Evolutionary conservation across 2,888 invertebrate genomes (phyloP), one percentile per base, ranked within the genome.

Genomic region (Abrostola triplasia): DNA sequence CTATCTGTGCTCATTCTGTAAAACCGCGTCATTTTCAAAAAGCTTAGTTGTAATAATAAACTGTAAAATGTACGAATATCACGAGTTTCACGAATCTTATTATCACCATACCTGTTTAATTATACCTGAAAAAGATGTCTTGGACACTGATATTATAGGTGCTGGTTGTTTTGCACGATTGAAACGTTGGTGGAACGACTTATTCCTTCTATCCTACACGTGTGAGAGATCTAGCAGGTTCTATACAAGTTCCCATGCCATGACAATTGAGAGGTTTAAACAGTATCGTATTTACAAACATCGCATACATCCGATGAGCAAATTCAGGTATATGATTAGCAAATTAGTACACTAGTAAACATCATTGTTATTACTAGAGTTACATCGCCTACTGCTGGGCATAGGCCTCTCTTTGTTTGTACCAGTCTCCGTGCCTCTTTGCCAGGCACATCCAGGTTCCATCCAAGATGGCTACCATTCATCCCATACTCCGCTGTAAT

Each of bases 291-390:
- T 56, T 40, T 62, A 67, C 13, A 58, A 6, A 11, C 9, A 36
- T 4, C 58, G 62, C 5, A 67, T 67, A 42, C 67, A 67, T 56
- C 67, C 67, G 11, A 67, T 67, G 67, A 67, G 67, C 11, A 67
- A 67, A 49, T 67, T 67, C 37, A 53, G 35, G 67, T 67, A 63
- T 54, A 57, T 38, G 24, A 7, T 40, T 10, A 40, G 1, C 4
- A 24, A 24, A 24, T 24, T 2, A 4, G 24, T 24, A 24, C 24
- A 2, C 24, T 4, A 24, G 1, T 24, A 24, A 24, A 24, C 24
- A 10, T n/a, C 41, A 2, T 41, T 40, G 10, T 9, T 40, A 40
- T 11, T 10, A 5, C 40, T 5, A 40, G 24, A 24, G 4, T 24
- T 2, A 24, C 24, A 24, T 24, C 24, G 24, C 4, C 24, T 4